These are phyloP conservation scores for Drosophila baimaii DNA, from an alignment of 1,140 invertebrate genomes.

Conservation along the genomic window DNA sequence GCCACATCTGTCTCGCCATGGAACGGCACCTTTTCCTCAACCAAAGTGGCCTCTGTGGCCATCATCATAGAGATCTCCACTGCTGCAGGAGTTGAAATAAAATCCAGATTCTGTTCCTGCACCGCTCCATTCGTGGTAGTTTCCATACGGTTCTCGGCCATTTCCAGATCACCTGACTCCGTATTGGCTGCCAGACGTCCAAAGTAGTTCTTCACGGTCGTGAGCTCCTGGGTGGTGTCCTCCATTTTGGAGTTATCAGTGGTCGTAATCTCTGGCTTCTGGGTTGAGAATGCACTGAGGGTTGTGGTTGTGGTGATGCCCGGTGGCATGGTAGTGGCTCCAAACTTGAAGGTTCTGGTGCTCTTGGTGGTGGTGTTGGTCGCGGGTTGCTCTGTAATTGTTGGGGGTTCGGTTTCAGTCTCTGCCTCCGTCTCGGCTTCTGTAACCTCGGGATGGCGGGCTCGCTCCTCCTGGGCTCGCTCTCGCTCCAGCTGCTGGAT, in stretches of 20 bases:
- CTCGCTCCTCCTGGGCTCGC: conserved; percentile 4
- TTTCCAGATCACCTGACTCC: not conserved
- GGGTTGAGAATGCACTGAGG: not conserved
- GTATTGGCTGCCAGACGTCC: not conserved
- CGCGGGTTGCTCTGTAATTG: conserved; percentile 8
- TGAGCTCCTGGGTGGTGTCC: conserved; percentile 13
- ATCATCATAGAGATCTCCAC: conserved; percentile 2
- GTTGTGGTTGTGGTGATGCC: not conserved
- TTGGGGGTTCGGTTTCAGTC: not conserved
- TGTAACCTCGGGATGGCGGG: not conserved
- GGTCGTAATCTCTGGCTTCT: not conserved
- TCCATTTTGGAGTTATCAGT: not conserved
- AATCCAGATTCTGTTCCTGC: not conserved
- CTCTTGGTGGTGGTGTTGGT: not conserved
- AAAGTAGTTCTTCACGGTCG: conserved; percentile 12
- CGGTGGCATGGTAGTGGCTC: conserved; percentile 4
- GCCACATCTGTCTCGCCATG: not conserved
- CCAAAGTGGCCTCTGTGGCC: conserved; percentile 8
- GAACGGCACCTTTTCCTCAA: not conserved
- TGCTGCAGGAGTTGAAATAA: not conserved
- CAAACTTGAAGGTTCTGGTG: conserved; percentile 2
- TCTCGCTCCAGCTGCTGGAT: conserved; percentile 42
- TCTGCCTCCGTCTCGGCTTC: not conserved
- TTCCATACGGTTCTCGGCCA: conserved; percentile 29
- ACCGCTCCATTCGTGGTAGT: conserved; percentile 16